Evolutionary conservation across 1,140 invertebrate genomes (phyloP).

Genomic region (Holcopasites calliopsidis): DNA sequence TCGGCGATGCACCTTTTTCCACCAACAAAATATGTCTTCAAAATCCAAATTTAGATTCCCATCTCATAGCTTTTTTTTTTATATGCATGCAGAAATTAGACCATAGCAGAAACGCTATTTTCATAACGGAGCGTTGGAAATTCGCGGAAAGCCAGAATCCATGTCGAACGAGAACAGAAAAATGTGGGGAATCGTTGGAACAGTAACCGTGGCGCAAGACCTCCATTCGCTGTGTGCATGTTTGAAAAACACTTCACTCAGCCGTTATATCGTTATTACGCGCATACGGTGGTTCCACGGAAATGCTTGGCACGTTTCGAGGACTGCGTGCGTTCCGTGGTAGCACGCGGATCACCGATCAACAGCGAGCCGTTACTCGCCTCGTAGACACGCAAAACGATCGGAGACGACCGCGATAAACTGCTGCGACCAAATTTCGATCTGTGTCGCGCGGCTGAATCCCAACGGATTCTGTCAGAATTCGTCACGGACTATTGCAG

Average conservation of each 20-base stretch:
- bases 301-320: constrained; percentile 26
- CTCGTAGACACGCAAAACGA: neutral
- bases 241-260: constrained; percentile 30
- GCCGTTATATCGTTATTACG: constrained; percentile 20
- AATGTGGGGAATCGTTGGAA: neutral
- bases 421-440: neutral
- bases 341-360: constrained; percentile 17
- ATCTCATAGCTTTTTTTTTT: no score
- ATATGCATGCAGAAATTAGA: no score
- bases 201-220: neutral
- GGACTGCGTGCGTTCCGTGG: neutral
- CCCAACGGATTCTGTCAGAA: no score
- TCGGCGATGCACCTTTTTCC: no score
- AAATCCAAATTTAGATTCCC: no score
- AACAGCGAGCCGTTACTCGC: constrained; percentile 34
- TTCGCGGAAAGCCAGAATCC: no score
- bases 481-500: no score
- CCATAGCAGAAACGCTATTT: no score
- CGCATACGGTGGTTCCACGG: neutral
- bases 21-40: no score
- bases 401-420: neutral
- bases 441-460: constrained; percentile 17
- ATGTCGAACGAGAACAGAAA: no score
- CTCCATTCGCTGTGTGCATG: neutral
- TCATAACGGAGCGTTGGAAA: no score